Evolutionary conservation across 2,888 invertebrate species (phyloP), one percentile per base, ranked within the genome.

Genomic region (Philhelius pedissequus): DNA sequence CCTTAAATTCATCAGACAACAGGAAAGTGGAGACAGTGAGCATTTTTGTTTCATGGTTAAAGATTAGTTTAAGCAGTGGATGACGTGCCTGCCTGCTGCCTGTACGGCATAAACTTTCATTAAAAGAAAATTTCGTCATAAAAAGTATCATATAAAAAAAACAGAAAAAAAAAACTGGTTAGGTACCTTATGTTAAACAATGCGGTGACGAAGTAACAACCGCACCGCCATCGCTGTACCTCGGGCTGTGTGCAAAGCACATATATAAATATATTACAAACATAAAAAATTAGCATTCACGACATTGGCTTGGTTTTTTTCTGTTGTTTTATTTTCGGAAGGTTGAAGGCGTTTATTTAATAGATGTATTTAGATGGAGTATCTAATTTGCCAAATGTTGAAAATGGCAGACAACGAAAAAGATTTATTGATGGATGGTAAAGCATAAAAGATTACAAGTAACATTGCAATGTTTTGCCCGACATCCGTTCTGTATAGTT

Each of bases 101-200:
- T 20, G n/a, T 48, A 32, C 70, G 64, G 25, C 71, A 69, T 66
- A 62, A 60, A 77, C 81, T 82, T 82, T 82, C 81, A 77, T 68
- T 54, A 66, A 71, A 70, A 43, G 32, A 71, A 60, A 27, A 77
- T 82, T 82, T 82, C 81, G 77, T 77, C 81, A 82, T 77, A 71
- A 77, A 71, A 40, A 71, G 45, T 66, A 71, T 40, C 71, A 64
- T 71, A 56, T 77, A 73, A 77, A 71, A 68, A 77, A 75, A 80
- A 58, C 40, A 60, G 66, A 50, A 70, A 64, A 43, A 48, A 70
- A 25, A 54, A 62, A 62, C 60, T 43, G 60, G 60, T 62, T 62
- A n/a, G n/a, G n/a, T n/a, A 7, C 27, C 18, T 27, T 62, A 62
- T 43, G 43, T 27, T 40, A 43, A 62, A 62, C 60, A 62, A 3